Evolutionary conservation across 37 sponge, comb jelly and placozoan species (phyloP).

Genomic region (Beroe ovata): DNA sequence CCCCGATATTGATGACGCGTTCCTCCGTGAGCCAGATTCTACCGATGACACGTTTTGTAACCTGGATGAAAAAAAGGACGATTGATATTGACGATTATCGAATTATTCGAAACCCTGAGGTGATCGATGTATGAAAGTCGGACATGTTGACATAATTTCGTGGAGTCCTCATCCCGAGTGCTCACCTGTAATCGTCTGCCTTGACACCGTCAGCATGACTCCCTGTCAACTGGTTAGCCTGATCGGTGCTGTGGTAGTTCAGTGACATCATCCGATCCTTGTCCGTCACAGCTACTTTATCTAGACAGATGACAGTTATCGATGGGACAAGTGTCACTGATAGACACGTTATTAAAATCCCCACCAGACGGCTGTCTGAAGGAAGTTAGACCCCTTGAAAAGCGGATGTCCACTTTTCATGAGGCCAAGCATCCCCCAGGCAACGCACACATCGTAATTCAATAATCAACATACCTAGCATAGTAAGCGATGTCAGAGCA

Average conservation of each 20-base stretch:
- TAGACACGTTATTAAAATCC: too few relatives aligned
- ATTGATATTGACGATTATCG: not conserved
- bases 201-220: not conserved
- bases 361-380: too few relatives aligned
- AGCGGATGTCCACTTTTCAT: too few relatives aligned
- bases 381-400: too few relatives aligned
- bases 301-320: not conserved
- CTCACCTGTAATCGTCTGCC: constrained; percentile 11
- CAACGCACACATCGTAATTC: too few relatives aligned
- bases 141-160: not conserved
- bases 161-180: too few relatives aligned
- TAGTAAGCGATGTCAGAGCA: constrained; percentile 9
- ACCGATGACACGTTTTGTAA: too few relatives aligned
- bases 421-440: too few relatives aligned
- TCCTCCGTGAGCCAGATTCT: too few relatives aligned
- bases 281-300: constrained; percentile 56
- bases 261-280: constrained; percentile 34
- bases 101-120: not conserved
- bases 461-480: constrained; percentile 1
- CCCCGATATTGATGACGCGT: too few relatives aligned
- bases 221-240: not conserved
- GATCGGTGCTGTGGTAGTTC: constrained; percentile 48
- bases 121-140: not conserved
- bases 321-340: too few relatives aligned
- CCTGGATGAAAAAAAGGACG: too few relatives aligned